Base-by-base conservation (phyloP, 2,888 invertebrate genomes). In the Drosophila melanosoma region DNA sequence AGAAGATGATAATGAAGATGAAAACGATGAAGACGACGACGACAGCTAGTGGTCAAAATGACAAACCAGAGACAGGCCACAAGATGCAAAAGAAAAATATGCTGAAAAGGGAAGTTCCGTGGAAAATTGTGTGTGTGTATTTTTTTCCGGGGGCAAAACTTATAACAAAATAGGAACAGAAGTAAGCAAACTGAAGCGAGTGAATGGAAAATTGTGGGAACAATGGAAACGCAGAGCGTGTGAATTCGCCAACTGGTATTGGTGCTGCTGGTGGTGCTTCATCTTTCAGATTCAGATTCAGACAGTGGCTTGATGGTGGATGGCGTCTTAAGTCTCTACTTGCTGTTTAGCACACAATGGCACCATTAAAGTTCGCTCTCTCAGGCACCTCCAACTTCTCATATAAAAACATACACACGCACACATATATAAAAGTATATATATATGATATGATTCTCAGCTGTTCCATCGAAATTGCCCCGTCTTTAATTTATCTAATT, bases 311-410 rank as follows among this genome's bases (percentile, higher is more conserved):
- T 45, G 26, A 26, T 29, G 56, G 51, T 35, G 36, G 26, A 23
- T 57, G 57, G 38, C 45, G 48, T 49, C 70, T 64, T 65, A 63
- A 69, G 76, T 71, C 73, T 76, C 15, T 68, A 67, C 62, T 66
- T 65, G 71, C 89, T 91, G 83, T 82, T 91, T 91, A 91, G 82
- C 91, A 91, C 87, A 91, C 91, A 91, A 91, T 91, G 87, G 82
- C 71, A 74, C 82, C 81, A 90, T 90, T 90, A 90, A 90, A 88
- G 88, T 74, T 78, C 82, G 82, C 81, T 70, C 77, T 80, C 72
- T 49, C 67, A 65, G 74, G 48, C 64, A 59, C 52, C 61, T 36
- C 51, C 54, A 69, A 68, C 20, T 69, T 35, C 69, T 17, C 15
- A 45, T 8, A 45, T 23, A 15, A 45, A 45, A 23, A 23, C 1